These are phyloP conservation scores for Chinchilla lanigera DNA, from an alignment of 2,113 vertebrate genomes.

Conservation along the genomic window DNA sequence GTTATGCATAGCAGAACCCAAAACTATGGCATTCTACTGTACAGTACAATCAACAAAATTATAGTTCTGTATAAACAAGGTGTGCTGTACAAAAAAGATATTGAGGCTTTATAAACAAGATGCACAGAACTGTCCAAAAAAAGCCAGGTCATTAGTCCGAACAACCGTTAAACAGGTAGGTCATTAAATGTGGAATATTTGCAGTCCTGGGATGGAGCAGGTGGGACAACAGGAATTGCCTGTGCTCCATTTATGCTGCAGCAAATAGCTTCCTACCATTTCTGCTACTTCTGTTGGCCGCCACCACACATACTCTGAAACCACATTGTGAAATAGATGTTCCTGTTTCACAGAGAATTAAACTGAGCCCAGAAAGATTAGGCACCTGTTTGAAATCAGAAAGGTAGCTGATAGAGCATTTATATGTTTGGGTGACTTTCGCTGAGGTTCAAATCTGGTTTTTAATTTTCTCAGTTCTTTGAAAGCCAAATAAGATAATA, in stretches of 20 bases:
- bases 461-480: neutral
- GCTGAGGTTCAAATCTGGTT: neutral
- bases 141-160: neutral
- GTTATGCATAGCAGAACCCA: neutral
- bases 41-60: neutral
- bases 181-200: neutral
- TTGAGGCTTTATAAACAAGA: neutral
- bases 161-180: neutral
- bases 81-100: neutral
- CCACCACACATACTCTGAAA: fast-evolving
- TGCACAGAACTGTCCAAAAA: neutral
- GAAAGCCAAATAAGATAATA: neutral
- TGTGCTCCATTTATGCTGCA: fast-evolving
- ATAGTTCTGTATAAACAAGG: neutral
- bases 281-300: fast-evolving
- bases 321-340: no score
- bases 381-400: neutral
- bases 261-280: neutral
- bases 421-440: neutral
- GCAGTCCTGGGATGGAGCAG: neutral
- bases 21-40: neutral
- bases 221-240: neutral
- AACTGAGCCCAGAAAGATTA: neutral
- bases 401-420: fast-evolving
- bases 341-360: fast-evolving